phyloP scores from a whole-genome alignment of 1,140 invertebrate species.

The Apis cerana region DNA sequence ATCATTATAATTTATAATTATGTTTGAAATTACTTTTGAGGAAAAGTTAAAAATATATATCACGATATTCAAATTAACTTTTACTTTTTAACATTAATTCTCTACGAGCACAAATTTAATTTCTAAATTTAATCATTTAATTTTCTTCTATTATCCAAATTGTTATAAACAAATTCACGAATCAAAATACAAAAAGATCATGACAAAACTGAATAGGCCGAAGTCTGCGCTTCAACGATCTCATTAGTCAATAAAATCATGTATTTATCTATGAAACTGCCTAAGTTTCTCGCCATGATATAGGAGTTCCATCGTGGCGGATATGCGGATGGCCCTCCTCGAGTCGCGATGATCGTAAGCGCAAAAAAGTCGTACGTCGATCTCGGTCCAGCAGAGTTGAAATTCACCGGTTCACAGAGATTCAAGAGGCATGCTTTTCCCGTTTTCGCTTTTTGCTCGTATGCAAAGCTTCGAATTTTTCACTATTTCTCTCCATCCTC shows the following conservation, averaged over 20 bases:
- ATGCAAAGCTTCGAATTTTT: slow-evolving; percentile 53
- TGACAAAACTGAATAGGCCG: not conserved
- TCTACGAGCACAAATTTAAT: too few species aligned
- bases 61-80: too few species aligned
- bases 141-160: too few species aligned
- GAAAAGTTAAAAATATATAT: too few species aligned
- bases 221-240: not conserved
- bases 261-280: slow-evolving; percentile 5
- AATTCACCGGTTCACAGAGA: slow-evolving; percentile 34
- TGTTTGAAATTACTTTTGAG: too few species aligned
- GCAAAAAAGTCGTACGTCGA: slow-evolving; percentile 52
- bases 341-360: slow-evolving; percentile 26
- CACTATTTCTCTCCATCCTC: not conserved
- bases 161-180: too few species aligned
- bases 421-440: slow-evolving; percentile 19
- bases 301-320: slow-evolving; percentile 17
- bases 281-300: not conserved
- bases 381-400: slow-evolving; percentile 53
- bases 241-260: not conserved
- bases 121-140: too few species aligned
- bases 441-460: slow-evolving; percentile 23
- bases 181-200: not conserved
- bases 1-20: too few species aligned
- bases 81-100: too few species aligned
- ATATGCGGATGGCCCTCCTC: slow-evolving; percentile 11